These are phyloP conservation scores for Mellivora capensis DNA, from an alignment of 2,113 vertebrate species.

Conservation along the genomic window DNA sequence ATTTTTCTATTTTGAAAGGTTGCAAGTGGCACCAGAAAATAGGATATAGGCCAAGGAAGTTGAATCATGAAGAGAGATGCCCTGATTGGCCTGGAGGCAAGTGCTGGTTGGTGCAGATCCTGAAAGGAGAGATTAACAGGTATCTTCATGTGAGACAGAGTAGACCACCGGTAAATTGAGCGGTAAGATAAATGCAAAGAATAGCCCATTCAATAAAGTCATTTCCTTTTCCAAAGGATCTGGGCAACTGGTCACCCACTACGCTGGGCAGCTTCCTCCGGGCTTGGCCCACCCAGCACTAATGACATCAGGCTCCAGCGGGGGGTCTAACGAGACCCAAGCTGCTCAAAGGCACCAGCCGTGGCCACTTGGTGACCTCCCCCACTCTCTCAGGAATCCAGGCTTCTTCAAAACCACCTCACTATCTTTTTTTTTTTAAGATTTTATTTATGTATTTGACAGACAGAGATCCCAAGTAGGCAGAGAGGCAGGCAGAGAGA, in stretches of 20 bases:
- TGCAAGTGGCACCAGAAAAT: background rate
- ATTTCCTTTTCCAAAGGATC: constrained; percentile 27
- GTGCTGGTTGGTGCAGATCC: background rate
- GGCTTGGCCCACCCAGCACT: background rate
- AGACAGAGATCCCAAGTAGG: too few species aligned
- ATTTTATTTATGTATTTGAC: too few species aligned
- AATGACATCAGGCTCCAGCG: background rate
- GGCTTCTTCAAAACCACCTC: background rate
- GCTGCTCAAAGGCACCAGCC: background rate
- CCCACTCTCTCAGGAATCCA: background rate
- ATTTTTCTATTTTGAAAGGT: constrained; percentile 2
- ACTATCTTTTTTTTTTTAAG: background rate
- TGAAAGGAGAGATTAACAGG: background rate
- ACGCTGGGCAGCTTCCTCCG: background rate
- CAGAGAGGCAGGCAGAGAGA: too few species aligned
- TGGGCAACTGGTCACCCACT: constrained; percentile 34
- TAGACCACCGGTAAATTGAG: background rate
- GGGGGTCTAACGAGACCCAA: background rate
- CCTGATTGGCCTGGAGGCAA: background rate
- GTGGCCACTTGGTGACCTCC: background rate
- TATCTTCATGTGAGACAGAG: background rate
- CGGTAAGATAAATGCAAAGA: background rate
- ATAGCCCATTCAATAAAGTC: background rate
- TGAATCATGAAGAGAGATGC: background rate
- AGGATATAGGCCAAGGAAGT: background rate